Conservation (phyloP, 2,113 vertebrate species). For the Pao palembangensis region DNA sequence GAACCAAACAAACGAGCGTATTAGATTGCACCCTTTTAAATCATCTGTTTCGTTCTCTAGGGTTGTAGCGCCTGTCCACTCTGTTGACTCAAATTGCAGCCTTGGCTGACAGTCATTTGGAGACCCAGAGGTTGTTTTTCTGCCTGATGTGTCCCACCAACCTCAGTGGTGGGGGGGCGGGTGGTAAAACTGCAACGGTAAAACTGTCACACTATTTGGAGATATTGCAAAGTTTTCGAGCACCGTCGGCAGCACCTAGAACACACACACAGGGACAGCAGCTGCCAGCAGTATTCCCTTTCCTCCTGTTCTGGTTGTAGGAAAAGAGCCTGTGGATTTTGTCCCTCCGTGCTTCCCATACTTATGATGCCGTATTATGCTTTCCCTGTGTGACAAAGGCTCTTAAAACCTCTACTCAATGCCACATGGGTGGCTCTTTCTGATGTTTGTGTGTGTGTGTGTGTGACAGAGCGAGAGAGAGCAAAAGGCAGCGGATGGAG, state of each 20-base stretch:
- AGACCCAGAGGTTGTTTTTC: conserved; percentile 30
- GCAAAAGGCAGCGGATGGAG: conserved; percentile 22
- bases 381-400: conserved; percentile 39
- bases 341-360: conserved; percentile 58
- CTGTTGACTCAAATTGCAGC: conserved; percentile 59
- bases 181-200: neutral
- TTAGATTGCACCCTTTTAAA: conserved; percentile 57
- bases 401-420: conserved; percentile 49
- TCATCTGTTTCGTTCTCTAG: conserved; percentile 50
- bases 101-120: conserved; percentile 44
- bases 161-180: neutral
- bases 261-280: no score
- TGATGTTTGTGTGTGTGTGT: neutral
- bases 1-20: conserved; percentile 67
- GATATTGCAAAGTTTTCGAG: no score
- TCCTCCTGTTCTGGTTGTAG: neutral
- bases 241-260: no score
- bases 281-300: neutral
- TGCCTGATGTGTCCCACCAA: conserved; percentile 1
- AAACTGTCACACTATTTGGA: no score
- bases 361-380: conserved; percentile 38
- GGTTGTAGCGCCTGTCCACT: conserved; percentile 44
- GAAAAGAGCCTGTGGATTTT: conserved; percentile 29
- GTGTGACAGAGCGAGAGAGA: conserved; percentile 6
- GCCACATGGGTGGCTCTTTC: conserved; percentile 51